These are phyloP conservation scores for Hystrix brachyura DNA, from an alignment of 2,113 vertebrate genomes.

Conservation along the genomic window DNA sequence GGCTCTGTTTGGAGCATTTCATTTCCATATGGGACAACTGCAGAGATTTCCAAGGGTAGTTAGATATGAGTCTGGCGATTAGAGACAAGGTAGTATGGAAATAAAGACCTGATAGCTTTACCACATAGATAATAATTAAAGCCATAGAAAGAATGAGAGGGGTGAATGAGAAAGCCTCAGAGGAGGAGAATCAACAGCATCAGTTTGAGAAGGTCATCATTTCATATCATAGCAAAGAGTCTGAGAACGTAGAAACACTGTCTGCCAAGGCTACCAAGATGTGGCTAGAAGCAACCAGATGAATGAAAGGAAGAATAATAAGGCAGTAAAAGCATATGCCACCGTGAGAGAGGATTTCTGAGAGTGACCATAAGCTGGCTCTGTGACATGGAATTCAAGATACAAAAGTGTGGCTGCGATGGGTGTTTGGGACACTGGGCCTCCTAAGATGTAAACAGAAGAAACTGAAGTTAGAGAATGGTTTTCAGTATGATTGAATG, in stretches of 20 bases:
- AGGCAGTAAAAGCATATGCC: background rate
- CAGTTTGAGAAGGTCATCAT: background rate
- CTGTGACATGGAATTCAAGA: background rate
- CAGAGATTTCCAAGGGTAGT: background rate
- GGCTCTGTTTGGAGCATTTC: background rate
- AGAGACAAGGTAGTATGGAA: background rate
- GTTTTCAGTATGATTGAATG: background rate
- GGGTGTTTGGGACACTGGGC: background rate
- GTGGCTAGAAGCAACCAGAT: background rate
- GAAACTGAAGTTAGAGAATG: background rate
- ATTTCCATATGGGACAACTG: background rate
- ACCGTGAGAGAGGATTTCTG: background rate
- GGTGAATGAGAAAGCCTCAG: background rate
- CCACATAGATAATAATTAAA: background rate
- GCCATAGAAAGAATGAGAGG: background rate
- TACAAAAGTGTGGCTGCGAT: background rate
- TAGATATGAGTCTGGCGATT: background rate
- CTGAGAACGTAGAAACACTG: background rate
- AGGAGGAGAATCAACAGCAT: background rate
- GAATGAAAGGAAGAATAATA: background rate
- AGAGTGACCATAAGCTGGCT: background rate
- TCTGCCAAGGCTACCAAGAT: background rate
- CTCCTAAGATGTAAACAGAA: background rate
- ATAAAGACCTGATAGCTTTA: background rate
- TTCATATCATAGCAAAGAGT: background rate